Evolutionary conservation across 2,113 vertebrate genomes (phyloP).

Genomic region (Callocephalon fimbriatum): DNA sequence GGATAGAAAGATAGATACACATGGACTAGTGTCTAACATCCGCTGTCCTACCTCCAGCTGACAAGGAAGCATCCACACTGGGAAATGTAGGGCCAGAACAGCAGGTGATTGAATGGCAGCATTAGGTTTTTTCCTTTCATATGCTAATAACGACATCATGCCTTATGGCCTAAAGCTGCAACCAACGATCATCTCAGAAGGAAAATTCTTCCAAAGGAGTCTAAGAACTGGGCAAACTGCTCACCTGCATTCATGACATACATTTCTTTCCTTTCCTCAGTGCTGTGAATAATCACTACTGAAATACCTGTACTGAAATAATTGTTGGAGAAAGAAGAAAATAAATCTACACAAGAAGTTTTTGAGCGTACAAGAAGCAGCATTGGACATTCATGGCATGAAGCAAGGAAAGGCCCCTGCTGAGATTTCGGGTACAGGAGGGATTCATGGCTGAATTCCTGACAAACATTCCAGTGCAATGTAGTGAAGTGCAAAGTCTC

Average conservation of each 20-base stretch:
- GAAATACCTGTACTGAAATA: background rate
- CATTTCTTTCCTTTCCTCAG: background rate
- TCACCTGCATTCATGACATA: background rate
- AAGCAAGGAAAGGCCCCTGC: background rate
- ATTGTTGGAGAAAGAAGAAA: background rate
- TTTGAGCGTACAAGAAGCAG: background rate
- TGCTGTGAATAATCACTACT: background rate
- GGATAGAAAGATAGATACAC: background rate
- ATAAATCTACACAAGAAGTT: background rate
- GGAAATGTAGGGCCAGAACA: background rate
- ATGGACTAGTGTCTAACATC: background rate
- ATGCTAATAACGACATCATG: conserved; percentile 3
- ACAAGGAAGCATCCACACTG: background rate
- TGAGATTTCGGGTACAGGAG: accelerated
- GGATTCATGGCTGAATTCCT: background rate
- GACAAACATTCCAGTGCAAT: background rate
- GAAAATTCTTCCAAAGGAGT: background rate
- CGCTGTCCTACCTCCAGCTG: background rate
- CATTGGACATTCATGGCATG: background rate
- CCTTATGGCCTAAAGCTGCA: background rate
- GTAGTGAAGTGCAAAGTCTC: background rate
- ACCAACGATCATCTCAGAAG: background rate
- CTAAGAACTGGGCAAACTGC: background rate
- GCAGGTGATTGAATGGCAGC: background rate
- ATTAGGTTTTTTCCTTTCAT: background rate